Evolutionary conservation across 2,888 invertebrate species (phyloP), one percentile per base, ranked within the genome.

Genomic region (Ganaspis brasiliensis): DNA sequence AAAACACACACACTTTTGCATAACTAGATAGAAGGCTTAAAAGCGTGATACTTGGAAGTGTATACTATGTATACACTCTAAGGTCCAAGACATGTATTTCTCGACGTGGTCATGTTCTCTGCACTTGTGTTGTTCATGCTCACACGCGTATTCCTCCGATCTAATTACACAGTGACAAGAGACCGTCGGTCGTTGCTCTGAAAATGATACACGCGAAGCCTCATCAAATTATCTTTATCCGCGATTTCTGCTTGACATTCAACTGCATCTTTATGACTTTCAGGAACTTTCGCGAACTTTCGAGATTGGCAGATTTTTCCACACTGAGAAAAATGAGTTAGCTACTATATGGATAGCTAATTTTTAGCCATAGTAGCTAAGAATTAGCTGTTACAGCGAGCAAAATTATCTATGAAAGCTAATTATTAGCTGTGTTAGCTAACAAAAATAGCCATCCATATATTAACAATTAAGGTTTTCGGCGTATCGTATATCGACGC

Each of bases 171-270:
- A 78, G 79, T 72, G 79, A 72, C 72, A 74, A 75, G 78, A 74
- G 76, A 80, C 75, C 77, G 70, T 78, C 80, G 82, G 80, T 82
- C 80, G 77, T 82, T 82, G 80, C 80, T 80, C 80, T 75, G 72
- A 73, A 78, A 82, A 80, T 80, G 77, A 49, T 67, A 67, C 67
- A 45, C 45, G 67, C 67, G 26, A 67, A 67, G 40, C 67, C 26
- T 67, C 45, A 67, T 45, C n/a, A n/a, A 26, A 16, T n/a, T 26
- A n/a, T 59, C n/a, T 59, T 59, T 16, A 31, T 59, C 16, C 26
- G n/a, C 31, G 31, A 59, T 59, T 59, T 31, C 35, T 31, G 16
- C 9, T n/a, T 59, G 59, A 59, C 31, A 35, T 31, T n/a, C 31
- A 16, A 31, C 59, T 59, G 6, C 31, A 59, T 59, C 16, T n/a